Evolutionary conservation across 2,113 vertebrate species (phyloP), one percentile per base, ranked within the genome.

Genomic region (Zootoca vivipara): DNA sequence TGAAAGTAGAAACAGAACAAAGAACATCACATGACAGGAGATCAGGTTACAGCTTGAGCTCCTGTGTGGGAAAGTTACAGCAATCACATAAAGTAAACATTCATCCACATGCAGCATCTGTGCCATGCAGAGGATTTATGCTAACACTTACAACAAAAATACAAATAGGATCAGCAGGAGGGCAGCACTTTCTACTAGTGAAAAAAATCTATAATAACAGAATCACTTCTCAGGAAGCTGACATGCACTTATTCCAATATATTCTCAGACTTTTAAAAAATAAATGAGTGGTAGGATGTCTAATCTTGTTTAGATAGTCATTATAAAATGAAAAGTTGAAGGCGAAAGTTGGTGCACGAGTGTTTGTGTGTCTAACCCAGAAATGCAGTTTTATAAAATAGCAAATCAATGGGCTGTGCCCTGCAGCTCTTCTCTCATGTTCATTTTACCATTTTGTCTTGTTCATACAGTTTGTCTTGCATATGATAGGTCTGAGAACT

Each of bases 141-240:
- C n/a, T n/a, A n/a, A n/a, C n/a, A n/a, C n/a, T n/a, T 70, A 77
- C 33, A 82, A 10, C 65, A 24, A 12, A 79, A 87, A 62, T 89
- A 72, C 46, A 79, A 72, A 85, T 79, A 79, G 35, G 87, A 64
- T 30, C 38, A 64, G 18, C 20, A 28, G 62, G 72, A 35, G 0
- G 0, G 69, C 81, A 87, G 30, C 13, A 67, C 4, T 62, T 85
- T 64, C 1, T 40, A 12, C 33, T 0, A 52, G 0, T 69, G 7
- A n/a, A 74, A 80, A 40, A 3, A 3, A 78, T 42, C 8, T 69
- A 56, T 0, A 65, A 69, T 65, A 38, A 4, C 26, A 73, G 40
- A 28, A 58, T 67, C 75, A 1, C 15, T 42, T 73, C 74, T 15
- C 15, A 62, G 9, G n/a, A 65, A 86, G 46, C 85, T 1, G 7